These are phyloP conservation scores for Cheilosia pagana DNA, from an alignment of 2,888 invertebrate genomes.

Conservation along the genomic window DNA sequence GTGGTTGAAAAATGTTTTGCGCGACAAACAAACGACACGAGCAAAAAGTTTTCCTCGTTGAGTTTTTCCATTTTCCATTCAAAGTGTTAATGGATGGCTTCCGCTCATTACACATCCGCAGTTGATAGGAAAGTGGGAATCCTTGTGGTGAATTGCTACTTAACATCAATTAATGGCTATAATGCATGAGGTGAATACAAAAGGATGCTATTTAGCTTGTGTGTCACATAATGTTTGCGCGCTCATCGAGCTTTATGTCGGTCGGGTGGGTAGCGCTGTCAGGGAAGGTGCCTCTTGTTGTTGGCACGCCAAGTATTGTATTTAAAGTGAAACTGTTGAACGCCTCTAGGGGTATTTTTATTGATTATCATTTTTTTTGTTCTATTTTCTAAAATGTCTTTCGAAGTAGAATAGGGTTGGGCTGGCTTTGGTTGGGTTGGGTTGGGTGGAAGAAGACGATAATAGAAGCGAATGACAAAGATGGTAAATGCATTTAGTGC, in stretches of 20 bases:
- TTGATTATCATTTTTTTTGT: conserved; percentile 43
- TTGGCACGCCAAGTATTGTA: conserved; percentile 26
- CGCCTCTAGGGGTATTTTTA: conserved; percentile 44
- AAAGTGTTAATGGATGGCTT: conserved; percentile 54
- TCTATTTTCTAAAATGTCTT: conserved; percentile 21
- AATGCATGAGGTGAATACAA: conserved; percentile 61
- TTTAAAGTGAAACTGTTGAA: conserved; percentile 70
- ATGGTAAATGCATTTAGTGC: conserved; percentile 66
- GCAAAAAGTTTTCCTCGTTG: conserved; percentile 25
- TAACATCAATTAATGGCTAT: conserved; percentile 70
- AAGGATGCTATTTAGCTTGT: conserved; percentile 52
- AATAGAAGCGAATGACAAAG: conserved; percentile 36
- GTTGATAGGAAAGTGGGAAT: conserved; percentile 63
- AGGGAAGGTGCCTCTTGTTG: not conserved
- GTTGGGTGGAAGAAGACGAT: not conserved
- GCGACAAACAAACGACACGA: conserved; percentile 9
- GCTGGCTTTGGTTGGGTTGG: not conserved
- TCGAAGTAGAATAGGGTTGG: conserved; percentile 2
- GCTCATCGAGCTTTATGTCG: not conserved
- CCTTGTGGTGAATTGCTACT: conserved; percentile 66
- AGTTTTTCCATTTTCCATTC: conserved; percentile 19
- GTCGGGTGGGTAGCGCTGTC: not conserved
- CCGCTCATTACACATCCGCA: conserved; percentile 63
- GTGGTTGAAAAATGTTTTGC: conserved; percentile 20
- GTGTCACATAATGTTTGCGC: conserved; percentile 35